Base-by-base conservation (phyloP, 35 echinoderm and acorn worm species). In the Lytechinus variegatus region DNA sequence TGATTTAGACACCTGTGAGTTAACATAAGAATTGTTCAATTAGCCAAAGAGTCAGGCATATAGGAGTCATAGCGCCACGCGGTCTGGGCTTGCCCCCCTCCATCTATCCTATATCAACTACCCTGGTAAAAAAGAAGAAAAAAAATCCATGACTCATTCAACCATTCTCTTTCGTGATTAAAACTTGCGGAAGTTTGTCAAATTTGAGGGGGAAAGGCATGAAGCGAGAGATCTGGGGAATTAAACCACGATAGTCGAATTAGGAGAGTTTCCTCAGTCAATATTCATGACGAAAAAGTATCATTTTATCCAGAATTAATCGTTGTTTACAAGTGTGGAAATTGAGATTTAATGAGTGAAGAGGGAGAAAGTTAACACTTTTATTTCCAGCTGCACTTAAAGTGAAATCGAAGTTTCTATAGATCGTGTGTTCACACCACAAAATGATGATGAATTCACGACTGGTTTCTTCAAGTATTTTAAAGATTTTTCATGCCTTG, bases 11-110 rank as follows among this genome's bases (percentile, higher is more conserved):
- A 93, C 92, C 53, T 93, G 92, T 93, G 92, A 57, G 88, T 27
- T 93, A 56, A 57, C 92, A 93, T 93, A 93, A 93, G 54, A 93
- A 54, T 55, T 93, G 92, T 57, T 24, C 92, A 93, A 93, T 93
- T 93, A 93, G 6, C 92, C 52, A 3, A 52, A 54, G 92, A 93
- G 92, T 93, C 92, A 93, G 92, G 54, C 52, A 54, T 4, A 27
- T 11, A 93, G 9, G 52, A 93, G 92, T 93, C 92, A 93, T 93
- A 33, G 54, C 54, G 11, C 88, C 88, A 52, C 54, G 92, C 92
- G 29, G 9, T 93, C 55, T 93, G 55, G 52, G 27, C 55, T 93
- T 93, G 28, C 54, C 92, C 55, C 53, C 92, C n/a, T 27, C 52
- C 27, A 44, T 44, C 33, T 51, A 5, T 54, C 12, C 88, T 54